These are phyloP conservation scores for Leptothorax acervorum DNA, from an alignment of 2,888 invertebrate genomes.

Conservation along the genomic window DNA sequence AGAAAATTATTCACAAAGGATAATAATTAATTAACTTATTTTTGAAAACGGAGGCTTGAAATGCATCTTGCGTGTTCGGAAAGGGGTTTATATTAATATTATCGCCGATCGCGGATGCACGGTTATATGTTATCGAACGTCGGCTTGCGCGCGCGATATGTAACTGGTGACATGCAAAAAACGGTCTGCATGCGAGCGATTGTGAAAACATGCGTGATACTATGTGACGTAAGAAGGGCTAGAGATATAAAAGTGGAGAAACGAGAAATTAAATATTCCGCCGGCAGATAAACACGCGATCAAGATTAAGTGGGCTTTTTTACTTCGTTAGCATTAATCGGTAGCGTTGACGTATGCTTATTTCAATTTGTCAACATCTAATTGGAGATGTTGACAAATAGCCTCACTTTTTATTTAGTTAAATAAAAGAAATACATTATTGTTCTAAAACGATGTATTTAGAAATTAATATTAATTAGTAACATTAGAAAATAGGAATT, in stretches of 20 bases:
- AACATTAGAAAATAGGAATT: neutral
- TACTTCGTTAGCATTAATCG: conserved; percentile 24
- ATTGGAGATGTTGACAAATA: conserved; percentile 4
- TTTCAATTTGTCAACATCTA: conserved; percentile 38
- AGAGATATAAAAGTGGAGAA: conserved; percentile 32
- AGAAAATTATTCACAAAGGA: neutral
- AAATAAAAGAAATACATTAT: neutral
- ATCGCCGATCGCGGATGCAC: conserved; percentile 70
- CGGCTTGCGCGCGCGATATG: conserved; percentile 34
- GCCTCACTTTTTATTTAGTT: neutral
- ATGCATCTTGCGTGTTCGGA: conserved; percentile 28
- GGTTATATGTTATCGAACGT: conserved; percentile 71
- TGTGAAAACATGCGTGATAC: conserved; percentile 76
- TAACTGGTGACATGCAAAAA: conserved; percentile 73
- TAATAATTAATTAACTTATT: conserved; percentile 22
- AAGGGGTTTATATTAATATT: conserved; percentile 38
- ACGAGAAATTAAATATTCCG: conserved; percentile 63
- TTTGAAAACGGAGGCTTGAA: conserved; percentile 1
- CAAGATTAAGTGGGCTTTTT: conserved; percentile 24
- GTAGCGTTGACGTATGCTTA: conserved; percentile 23
- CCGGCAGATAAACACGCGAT: conserved; percentile 62
- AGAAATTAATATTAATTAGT: neutral
- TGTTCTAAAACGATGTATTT: neutral
- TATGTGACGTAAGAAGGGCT: conserved; percentile 73
- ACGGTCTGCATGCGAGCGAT: conserved; percentile 79